These are phyloP conservation scores for Atherinomorus stipes DNA, from an alignment of 2,113 vertebrate genomes.

Conservation along the genomic window DNA sequence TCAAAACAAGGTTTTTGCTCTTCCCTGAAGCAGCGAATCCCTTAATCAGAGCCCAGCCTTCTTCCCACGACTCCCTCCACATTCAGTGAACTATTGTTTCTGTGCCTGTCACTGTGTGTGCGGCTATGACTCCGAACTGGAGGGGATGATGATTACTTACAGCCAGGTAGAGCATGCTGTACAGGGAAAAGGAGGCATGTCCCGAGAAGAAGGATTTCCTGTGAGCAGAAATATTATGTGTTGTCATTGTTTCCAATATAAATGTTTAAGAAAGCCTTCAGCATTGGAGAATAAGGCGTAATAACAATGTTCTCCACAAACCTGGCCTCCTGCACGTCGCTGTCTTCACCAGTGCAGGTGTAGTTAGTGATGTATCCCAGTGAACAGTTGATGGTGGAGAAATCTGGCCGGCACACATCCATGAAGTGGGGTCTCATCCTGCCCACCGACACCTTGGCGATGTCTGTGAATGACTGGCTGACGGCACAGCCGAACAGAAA, in stretches of 20 bases:
- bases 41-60: slow-evolving; percentile 40
- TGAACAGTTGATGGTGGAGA: slow-evolving; percentile 89
- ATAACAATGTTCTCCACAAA: slow-evolving; percentile 59
- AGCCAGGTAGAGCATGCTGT: slow-evolving; percentile 97
- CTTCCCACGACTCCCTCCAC: slow-evolving; percentile 25
- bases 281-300: background rate
- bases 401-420: slow-evolving; percentile 88
- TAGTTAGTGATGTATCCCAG: slow-evolving; percentile 93
- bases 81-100: slow-evolving; percentile 37
- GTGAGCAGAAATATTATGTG: slow-evolving; percentile 32
- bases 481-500: slow-evolving; percentile 96
- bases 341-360: slow-evolving; percentile 83
- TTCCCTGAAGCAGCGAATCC: slow-evolving; percentile 34
- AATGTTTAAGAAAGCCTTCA: background rate
- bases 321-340: slow-evolving; percentile 95
- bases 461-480: slow-evolving; percentile 99
- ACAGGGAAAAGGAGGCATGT: slow-evolving; percentile 98
- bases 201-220: slow-evolving; percentile 99
- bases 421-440: slow-evolving; percentile 96
- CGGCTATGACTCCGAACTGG: background rate
- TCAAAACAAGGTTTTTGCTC: slow-evolving; percentile 25
- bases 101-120: slow-evolving; percentile 20
- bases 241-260: background rate
- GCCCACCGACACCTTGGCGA: slow-evolving; percentile 98
- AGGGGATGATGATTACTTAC: slow-evolving; percentile 85